Evolutionary conservation across 2,888 invertebrate genomes (phyloP), one percentile per base, ranked within the genome.

Genomic region (Salpingus planirostris): DNA sequence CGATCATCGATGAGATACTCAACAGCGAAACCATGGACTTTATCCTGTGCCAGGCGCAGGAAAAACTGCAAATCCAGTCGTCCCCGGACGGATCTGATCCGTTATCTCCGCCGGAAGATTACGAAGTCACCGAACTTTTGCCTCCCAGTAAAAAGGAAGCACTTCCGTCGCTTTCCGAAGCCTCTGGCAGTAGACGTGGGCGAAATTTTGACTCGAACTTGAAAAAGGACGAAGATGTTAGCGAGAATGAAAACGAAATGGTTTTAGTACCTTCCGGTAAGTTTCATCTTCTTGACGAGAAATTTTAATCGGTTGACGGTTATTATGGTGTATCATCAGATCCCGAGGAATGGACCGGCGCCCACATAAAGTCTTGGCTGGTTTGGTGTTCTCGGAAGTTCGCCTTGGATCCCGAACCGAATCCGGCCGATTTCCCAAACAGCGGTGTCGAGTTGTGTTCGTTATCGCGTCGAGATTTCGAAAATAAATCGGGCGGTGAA

Each of bases 381-480:
- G 59, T 62, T 23, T 80, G 79, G 78, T 70, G 74, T 48, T 66
- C 70, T 15, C 66, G 66, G 30, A 71, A 73, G 47, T 78, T 79
- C 50, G 64, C 71, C 21, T 66, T 80, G 36, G 64, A 66, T 25
- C 73, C 73, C 3, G 53, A 62, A 38, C 74, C 75, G 21, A 67
- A 69, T 44, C 50, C 66, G 2, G 44, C 60, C 12, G 62, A 68
- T 43, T 73, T 79, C 54, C 77, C 78, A 5, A 60, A 55, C 33
- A 66, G 62, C 3, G 80, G 79, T 3, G 53, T 57, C 13, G 74
- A 74, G 43, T 60, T 80, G 15, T 69, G 77, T 44, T 57, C 66
- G 25, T 66, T 86, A 54, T 74, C 71, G 21, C 67, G 76, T 35
- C 71, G 74, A 1, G 73, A 80, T 33, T 76, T 78, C 62, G 70